These are phyloP conservation scores for Tenthredo amoena DNA, from an alignment of 2,888 invertebrate genomes.

Conservation along the genomic window DNA sequence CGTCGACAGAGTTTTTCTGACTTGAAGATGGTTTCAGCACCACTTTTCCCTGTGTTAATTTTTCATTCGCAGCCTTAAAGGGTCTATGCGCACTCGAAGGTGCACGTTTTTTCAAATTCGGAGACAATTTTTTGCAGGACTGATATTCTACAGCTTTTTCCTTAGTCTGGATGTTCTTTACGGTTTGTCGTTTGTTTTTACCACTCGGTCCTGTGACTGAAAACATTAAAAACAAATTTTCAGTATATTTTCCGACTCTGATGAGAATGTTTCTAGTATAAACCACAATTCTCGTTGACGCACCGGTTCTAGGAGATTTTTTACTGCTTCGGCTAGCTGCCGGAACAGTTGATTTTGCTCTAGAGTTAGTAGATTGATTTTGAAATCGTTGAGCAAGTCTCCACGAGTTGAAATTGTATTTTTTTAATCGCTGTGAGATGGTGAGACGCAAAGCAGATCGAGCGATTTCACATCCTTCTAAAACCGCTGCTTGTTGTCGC, in stretches of 20 bases:
- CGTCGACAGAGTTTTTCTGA: background rate
- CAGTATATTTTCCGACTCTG: background rate
- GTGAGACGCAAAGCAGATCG: slow-evolving; percentile 56
- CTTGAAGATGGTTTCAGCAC: background rate
- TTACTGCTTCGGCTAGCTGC: background rate
- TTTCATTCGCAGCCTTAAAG: background rate
- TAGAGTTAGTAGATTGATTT: background rate
- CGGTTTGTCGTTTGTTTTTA: background rate
- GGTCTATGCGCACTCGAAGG: background rate
- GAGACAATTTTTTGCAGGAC: background rate
- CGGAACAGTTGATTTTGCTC: background rate
- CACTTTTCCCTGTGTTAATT: background rate
- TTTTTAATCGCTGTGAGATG: slow-evolving; percentile 59
- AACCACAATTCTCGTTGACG: background rate
- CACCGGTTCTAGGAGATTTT: background rate
- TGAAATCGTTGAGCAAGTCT: background rate
- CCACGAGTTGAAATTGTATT: slow-evolving; percentile 23
- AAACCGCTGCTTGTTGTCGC: slow-evolving; percentile 40
- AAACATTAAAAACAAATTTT: background rate
- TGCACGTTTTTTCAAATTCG: background rate
- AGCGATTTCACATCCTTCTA: slow-evolving; percentile 55
- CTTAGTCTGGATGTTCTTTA: background rate
- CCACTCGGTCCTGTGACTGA: background rate
- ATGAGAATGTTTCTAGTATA: background rate
- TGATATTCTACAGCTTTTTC: background rate